Conservation (phyloP, 2,797 vertebrate species). For the Neoniphon sammara region DNA sequence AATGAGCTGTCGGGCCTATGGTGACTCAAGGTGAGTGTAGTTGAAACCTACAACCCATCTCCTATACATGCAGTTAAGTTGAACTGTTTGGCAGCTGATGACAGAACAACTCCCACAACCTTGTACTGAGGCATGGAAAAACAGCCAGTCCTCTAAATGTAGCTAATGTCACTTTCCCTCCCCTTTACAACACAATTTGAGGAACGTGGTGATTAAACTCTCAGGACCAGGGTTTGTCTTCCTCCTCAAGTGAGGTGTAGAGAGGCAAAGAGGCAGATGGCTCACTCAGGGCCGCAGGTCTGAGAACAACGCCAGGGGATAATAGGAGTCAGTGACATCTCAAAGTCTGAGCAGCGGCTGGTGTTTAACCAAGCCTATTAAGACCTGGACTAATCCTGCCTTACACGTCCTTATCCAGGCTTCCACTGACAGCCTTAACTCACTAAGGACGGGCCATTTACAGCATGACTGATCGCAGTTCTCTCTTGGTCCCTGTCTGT, state of each 20-base stretch:
- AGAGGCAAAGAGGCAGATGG: slow-evolving; percentile 42
- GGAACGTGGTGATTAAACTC: slow-evolving; percentile 17
- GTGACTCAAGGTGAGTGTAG: slow-evolving; percentile 11
- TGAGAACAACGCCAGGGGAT: slow-evolving; percentile 67
- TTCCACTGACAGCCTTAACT: slow-evolving; percentile 69
- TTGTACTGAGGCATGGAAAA: slow-evolving; percentile 17
- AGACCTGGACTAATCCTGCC: slow-evolving; percentile 78
- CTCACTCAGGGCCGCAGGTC: slow-evolving; percentile 36
- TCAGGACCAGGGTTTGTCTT: slow-evolving; percentile 16
- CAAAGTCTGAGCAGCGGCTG: slow-evolving; percentile 74
- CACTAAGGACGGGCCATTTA: slow-evolving; percentile 59
- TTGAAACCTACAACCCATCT: slow-evolving; percentile 33
- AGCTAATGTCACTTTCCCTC: slow-evolving; percentile 22
- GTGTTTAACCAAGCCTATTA: slow-evolving; percentile 83
- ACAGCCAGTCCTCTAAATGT: neutral
- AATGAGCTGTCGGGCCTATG: slow-evolving; percentile 11
- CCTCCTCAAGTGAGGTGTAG: slow-evolving; percentile 43
- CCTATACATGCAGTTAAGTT: slow-evolving; percentile 4
- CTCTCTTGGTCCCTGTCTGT: slow-evolving; percentile 29
- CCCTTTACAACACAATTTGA: slow-evolving; percentile 23
- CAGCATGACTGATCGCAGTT: slow-evolving; percentile 46
- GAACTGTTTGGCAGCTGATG: slow-evolving; percentile 9
- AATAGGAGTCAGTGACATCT: slow-evolving; percentile 81
- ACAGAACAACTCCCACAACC: slow-evolving; percentile 24
- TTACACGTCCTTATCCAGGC: slow-evolving; percentile 76